Base-by-base conservation (phyloP, 2,797 vertebrate genomes). In the Nyctalus aviator region DNA sequence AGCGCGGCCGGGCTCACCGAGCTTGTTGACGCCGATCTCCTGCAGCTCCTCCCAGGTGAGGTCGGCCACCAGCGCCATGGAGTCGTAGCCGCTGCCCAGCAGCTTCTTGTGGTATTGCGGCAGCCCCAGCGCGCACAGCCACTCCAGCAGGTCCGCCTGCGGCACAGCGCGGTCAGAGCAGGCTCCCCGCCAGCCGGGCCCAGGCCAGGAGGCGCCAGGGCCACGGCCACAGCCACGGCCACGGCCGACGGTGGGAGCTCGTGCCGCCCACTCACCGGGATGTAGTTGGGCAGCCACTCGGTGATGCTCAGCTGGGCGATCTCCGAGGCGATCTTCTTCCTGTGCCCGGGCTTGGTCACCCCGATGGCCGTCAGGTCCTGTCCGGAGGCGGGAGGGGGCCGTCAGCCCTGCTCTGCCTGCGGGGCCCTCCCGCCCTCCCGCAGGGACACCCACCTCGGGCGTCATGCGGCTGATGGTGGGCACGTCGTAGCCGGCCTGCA, bases 401-500 rank as follows among this genome's bases (percentile, higher is more conserved):
- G 13, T 96, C n/a, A 95, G 93, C 44, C 14, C 27, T 66, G 59
- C 72, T 10, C 1, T 4, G 32, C 44, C 59, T 8, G 0, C 25
- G 0, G 44, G 46, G 44, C 73, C 84, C 21, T 18, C 57, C 46
- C 0, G 25, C 64, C 77, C 4, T 27, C 18, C 32, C 12, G 10
- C 10, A 6, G 35, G 13, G 41, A 86, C 78, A 68, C 97, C 95
- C 83, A 99, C 99, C 99, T 99, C 99, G 0, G 99, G 99, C 0
- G 99, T 99, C 99, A 99, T 99, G 88, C 99, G 98, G 97, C 99
- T 99, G 98, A 99, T 99, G 82, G 99, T 99, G 2, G 99, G 99
- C 46, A 99, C 99, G 0, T 99, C 99, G 0, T 99, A 99, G 37
- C 99, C 99, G 0, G 99, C 99, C 0, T 94, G 99, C 95, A 99